Conservation (phyloP, 2,888 invertebrate species). For the Aporophyla nigra region DNA sequence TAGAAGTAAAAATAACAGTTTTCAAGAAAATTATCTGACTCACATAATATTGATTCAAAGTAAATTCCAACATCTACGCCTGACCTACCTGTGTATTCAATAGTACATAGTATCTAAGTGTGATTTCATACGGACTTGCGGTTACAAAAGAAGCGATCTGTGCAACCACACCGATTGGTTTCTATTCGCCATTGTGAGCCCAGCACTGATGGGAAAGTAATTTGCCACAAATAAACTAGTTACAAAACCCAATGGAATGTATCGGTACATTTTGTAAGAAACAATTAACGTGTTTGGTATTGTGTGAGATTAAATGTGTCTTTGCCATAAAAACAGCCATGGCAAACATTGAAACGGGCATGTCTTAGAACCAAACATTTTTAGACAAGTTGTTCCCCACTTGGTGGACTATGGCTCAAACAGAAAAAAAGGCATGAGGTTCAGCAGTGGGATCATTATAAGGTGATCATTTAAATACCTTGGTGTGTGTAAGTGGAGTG, state of each 20-base stretch:
- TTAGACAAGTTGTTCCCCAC: too few relatives aligned
- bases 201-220: conserved; percentile 79
- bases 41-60: conserved; percentile 29
- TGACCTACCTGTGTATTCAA: conserved; percentile 60
- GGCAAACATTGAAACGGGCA: background rate
- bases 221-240: conserved; percentile 75
- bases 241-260: conserved; percentile 71
- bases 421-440: background rate
- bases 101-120: conserved; percentile 64
- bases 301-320: conserved; percentile 15
- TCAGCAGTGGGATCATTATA: background rate
- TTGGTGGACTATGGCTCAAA: background rate
- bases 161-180: conserved; percentile 81
- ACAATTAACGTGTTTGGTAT: conserved; percentile 61
- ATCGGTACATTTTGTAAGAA: conserved; percentile 70
- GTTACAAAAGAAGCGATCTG: conserved; percentile 83
- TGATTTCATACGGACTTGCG: conserved; percentile 80
- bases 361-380: background rate
- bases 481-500: background rate
- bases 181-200: conserved; percentile 74
- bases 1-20: background rate
- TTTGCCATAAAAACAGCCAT: background rate
- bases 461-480: background rate
- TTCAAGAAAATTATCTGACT: conserved; percentile 2
- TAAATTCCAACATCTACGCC: conserved; percentile 35